A percentile compares a stretch with the other conserved stretches of the same genome.
These are phyloP conservation scores for Formica aserva DNA, from an alignment of 2,888 invertebrate genomes.

Conservation along the genomic window DNA sequence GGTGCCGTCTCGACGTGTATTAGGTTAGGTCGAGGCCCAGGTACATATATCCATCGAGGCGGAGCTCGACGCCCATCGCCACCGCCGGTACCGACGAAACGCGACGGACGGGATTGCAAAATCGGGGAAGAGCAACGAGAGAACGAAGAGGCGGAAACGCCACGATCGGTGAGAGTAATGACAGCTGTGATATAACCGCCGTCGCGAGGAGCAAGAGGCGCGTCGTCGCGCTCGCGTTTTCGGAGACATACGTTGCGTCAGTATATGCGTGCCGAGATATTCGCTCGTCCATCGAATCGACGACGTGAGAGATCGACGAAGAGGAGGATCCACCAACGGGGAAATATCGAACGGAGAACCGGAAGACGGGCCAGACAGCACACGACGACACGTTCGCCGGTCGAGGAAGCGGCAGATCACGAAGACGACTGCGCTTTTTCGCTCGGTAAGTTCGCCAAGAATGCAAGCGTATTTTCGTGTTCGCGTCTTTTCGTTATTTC, in stretches of 20 bases:
- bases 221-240: constrained; percentile 19
- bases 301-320: constrained; percentile 40
- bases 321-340: not conserved
- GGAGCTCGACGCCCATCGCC: constrained; percentile 53
- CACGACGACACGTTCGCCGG: constrained; percentile 2
- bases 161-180: constrained; percentile 18
- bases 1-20: constrained; percentile 28
- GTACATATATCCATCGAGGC: constrained; percentile 46
- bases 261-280: constrained; percentile 42
- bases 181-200: constrained; percentile 35
- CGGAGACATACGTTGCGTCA: not conserved
- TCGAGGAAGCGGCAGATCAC: constrained; percentile 13
- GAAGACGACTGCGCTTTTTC: constrained; percentile 15
- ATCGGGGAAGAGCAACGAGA: constrained; percentile 12
- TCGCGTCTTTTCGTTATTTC: not conserved
- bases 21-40: constrained; percentile 46
- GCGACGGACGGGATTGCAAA: constrained; percentile 28
- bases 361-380: not conserved
- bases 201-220: not conserved
- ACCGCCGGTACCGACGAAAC: constrained; percentile 39
- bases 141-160: constrained; percentile 1
- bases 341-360: not conserved
- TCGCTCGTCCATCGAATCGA: constrained; percentile 22
- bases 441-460: constrained; percentile 35
- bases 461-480: not conserved